Evolutionary conservation across 1,140 invertebrate species (phyloP), one percentile per base, ranked within the genome.

Genomic region (Sweltsa coloradensis): DNA sequence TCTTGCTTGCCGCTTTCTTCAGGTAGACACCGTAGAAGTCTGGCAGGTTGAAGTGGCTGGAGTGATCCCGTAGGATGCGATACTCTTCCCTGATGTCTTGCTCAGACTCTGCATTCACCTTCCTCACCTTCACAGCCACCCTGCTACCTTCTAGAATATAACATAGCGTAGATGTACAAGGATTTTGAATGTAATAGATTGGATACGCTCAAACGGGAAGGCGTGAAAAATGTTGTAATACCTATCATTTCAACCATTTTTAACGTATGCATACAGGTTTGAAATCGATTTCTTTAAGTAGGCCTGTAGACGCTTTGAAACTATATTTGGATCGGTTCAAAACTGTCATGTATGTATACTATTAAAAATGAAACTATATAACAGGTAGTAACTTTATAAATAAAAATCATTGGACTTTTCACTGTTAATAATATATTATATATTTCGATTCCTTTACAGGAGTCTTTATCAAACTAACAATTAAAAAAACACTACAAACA

Each of bases 11-110:
- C 5, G 70, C 72, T 50, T 73, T 74, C 44, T 78, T 80, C 51
- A 83, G 76, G 64, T 81, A 92, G 14, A 82, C 79, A 22, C 88
- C 89, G 61, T 88, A 85, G 62, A 92, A 93, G 44, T 83, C 78
- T 0, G 86, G 79, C 5, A 95, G 66, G 67, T 90, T 90, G 0
- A 77, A 71, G 63, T 90, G 83, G 34, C 73, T 67, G 0, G 81
- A 76, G 44, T 87, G 77, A 50, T 90, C 82, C 34, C 80, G 74
- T 5, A 93, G 66, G n/a, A 91, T 78, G 34, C 73, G 75, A 62
- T 88, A 91, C 62, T 94, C 90, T 53, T 90, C 83, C 55, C 87
- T 77, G 37, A 92, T 80, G 49, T 83, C 74, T 1, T 67, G 57
- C 54, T 80, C 74, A 36, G 70, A 74, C 37, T 87, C 83, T 27